phyloP scores from a whole-genome alignment of 1,140 invertebrate species.

The Drosophila yakuba region DNA sequence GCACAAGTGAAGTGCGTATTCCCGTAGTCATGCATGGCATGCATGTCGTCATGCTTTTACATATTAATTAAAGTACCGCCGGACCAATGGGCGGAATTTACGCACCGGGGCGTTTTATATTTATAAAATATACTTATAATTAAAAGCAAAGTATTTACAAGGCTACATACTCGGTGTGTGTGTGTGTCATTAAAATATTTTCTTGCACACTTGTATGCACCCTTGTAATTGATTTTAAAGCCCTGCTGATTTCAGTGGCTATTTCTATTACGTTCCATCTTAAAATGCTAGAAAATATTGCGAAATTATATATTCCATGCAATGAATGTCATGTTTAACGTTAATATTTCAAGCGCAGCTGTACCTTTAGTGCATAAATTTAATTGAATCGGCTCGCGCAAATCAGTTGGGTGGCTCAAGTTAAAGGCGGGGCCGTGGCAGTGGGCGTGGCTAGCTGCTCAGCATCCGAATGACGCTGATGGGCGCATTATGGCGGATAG shows the following conservation, averaged over 20 bases:
- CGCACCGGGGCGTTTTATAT: constrained; percentile 14
- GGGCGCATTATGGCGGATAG: constrained; percentile 18
- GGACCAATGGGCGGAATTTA: neutral
- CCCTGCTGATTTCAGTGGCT: no score
- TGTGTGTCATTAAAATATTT: no score
- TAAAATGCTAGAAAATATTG: no score
- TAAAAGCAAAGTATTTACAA: no score
- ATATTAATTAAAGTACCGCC: constrained; percentile 73
- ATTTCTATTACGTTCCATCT: no score
- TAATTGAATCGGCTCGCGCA: constrained; percentile 43
- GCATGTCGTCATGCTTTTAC: constrained; percentile 50
- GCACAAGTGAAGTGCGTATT: constrained; percentile 79
- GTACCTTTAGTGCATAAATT: constrained; percentile 33
- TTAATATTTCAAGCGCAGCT: neutral
- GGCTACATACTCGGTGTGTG: no score
- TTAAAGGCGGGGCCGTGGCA: constrained; percentile 9
- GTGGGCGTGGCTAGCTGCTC: constrained; percentile 23
- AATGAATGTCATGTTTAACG: neutral
- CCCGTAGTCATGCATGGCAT: constrained; percentile 36
- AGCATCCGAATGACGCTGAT: constrained; percentile 13
- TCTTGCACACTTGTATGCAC: no score
- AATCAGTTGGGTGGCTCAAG: constrained; percentile 27
- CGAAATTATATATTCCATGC: neutral
- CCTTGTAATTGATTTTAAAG: no score
- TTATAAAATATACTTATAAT: no score